Conservation (phyloP, 2,888 invertebrate genomes). For the Drosophila trichaetosa region DNA sequence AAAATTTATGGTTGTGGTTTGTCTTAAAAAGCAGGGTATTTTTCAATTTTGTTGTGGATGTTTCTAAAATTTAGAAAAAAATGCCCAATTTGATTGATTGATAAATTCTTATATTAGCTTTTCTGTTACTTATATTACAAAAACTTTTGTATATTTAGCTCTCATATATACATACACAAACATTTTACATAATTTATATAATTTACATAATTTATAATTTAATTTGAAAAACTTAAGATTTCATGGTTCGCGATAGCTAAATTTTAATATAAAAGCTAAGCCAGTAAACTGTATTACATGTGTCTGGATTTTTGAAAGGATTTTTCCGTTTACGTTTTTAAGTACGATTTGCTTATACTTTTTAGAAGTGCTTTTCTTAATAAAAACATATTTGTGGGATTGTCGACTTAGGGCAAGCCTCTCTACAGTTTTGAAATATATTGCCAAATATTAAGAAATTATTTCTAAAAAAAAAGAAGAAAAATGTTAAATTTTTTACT, state of each 20-base stretch:
- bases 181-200: no score
- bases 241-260: background rate
- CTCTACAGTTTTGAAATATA: background rate
- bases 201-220: background rate
- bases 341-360: no score
- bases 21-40: background rate
- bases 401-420: background rate
- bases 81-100: background rate
- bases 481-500: background rate
- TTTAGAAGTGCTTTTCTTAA: no score
- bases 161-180: no score
- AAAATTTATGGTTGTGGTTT: background rate
- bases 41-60: background rate
- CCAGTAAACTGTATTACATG: background rate
- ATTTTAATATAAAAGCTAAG: background rate
- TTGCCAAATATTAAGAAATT: background rate
- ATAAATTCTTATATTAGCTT: background rate
- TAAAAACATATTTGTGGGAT: background rate
- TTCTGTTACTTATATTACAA: background rate
- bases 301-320: background rate
- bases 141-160: background rate
- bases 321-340: no score
- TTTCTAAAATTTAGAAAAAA: background rate
- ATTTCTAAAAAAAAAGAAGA: background rate
- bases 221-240: background rate